phyloP scores from a whole-genome alignment of 1,140 invertebrate genomes.

The Drosophila sucinea region DNA sequence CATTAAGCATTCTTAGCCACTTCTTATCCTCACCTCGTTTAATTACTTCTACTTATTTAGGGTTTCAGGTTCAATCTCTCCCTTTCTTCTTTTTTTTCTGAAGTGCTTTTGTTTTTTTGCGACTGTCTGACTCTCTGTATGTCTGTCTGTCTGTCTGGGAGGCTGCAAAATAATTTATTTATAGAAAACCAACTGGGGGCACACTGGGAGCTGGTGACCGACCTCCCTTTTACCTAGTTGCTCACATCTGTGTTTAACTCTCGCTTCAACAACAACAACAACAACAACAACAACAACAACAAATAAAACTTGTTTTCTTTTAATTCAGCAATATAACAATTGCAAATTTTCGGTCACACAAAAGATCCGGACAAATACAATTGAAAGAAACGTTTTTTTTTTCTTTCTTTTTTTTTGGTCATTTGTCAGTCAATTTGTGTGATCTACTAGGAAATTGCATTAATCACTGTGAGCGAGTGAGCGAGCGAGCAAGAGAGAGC shows the following conservation, averaged over 20 bases:
- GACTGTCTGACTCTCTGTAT: background rate
- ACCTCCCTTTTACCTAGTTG: background rate
- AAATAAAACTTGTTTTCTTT: constrained; percentile 7
- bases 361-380: background rate
- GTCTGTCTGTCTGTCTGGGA: constrained; percentile 1
- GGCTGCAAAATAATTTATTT: constrained; percentile 10
- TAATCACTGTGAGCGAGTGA: background rate
- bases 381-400: background rate
- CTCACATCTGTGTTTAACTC: constrained; percentile 8
- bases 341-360: constrained; percentile 7
- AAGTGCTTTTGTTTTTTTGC: background rate
- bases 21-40: background rate
- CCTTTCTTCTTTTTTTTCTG: background rate
- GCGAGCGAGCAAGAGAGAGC: background rate
- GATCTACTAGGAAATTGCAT: constrained; percentile 1
- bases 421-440: constrained; percentile 1
- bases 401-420: background rate
- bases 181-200: constrained; percentile 1
- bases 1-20: background rate
- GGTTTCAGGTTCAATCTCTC: background rate
- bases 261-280: background rate
- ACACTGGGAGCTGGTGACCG: background rate
- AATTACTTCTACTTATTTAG: background rate
- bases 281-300: background rate
- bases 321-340: constrained; percentile 5